Evolutionary conservation across 1,140 invertebrate species (phyloP).

Genomic region (Caenorhabditis tropicalis): DNA sequence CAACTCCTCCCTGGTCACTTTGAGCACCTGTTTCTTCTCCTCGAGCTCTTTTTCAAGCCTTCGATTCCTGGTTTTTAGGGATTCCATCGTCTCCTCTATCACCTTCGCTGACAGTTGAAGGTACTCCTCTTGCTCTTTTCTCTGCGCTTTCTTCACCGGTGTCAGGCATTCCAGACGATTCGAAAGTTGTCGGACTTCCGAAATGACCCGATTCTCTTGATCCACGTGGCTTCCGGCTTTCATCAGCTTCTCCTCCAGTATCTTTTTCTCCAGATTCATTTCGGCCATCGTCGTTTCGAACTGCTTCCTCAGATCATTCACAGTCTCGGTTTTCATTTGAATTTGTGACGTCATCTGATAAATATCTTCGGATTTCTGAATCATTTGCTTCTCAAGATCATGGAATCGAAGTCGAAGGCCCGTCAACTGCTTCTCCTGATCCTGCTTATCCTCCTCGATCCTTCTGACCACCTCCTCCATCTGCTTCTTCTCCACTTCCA

Average conservation of each 20-base stretch:
- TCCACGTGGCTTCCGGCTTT: background rate
- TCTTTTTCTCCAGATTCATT: background rate
- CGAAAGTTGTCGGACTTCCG: background rate
- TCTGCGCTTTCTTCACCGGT: background rate
- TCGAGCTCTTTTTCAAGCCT: background rate
- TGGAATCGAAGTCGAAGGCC: background rate
- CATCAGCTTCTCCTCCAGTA: constrained; percentile 6
- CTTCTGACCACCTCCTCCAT: background rate
- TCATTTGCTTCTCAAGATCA: background rate
- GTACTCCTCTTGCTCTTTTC: background rate
- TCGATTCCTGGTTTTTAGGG: background rate
- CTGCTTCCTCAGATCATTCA: background rate
- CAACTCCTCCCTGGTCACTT: background rate
- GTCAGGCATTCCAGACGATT: background rate
- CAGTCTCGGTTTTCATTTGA: background rate
- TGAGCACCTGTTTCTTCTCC: constrained; percentile 25
- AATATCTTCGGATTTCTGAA: background rate
- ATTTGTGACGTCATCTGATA: background rate
- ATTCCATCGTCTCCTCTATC: background rate
- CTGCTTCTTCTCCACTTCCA: constrained; percentile 7
- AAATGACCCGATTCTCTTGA: background rate
- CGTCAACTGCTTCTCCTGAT: background rate
- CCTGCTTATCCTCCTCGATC: background rate
- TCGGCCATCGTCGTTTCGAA: background rate
- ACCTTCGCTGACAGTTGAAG: background rate